These are phyloP conservation scores for Drosophila athabasca DNA, from an alignment of 1,140 invertebrate species.

Conservation along the genomic window DNA sequence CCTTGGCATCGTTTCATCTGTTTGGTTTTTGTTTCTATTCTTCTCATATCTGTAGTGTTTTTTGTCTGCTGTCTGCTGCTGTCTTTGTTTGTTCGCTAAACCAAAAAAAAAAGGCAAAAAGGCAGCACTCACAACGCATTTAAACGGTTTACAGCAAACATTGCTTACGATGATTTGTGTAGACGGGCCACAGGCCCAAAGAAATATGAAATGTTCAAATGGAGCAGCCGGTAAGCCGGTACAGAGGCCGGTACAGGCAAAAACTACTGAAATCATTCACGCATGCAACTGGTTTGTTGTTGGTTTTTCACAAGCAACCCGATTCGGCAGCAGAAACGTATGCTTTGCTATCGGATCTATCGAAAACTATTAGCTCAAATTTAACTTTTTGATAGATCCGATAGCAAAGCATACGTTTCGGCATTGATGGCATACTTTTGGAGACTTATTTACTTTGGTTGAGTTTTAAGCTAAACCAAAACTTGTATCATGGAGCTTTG, in stretches of 20 bases:
- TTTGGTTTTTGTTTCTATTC: slow-evolving; percentile 24
- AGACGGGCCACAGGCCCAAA: slow-evolving; percentile 53
- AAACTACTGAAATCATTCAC: slow-evolving; percentile 50
- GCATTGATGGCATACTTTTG: not conserved
- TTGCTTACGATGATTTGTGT: slow-evolving; percentile 77
- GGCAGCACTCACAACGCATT: slow-evolving; percentile 55
- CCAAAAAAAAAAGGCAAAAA: slow-evolving; percentile 12
- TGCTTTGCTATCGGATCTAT: not conserved
- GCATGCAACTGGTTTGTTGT: slow-evolving; percentile 49
- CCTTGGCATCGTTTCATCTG: slow-evolving; percentile 62
- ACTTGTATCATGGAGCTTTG: not conserved
- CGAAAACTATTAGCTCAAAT: too few relatives aligned
- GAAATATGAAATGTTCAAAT: slow-evolving; percentile 58
- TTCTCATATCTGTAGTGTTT: slow-evolving; percentile 4
- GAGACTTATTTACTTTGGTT: too few relatives aligned
- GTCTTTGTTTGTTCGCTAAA: slow-evolving; percentile 17
- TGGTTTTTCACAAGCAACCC: slow-evolving; percentile 8
- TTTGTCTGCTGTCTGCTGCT: slow-evolving; percentile 32
- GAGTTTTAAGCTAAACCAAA: not conserved
- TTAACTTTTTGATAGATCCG: too few relatives aligned
- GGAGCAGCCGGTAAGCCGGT: slow-evolving; percentile 11
- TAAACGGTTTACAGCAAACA: slow-evolving; percentile 49
- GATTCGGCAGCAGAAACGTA: not conserved
- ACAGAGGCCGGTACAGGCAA: slow-evolving; percentile 6
- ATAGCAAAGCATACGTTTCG: not conserved